phyloP scores from a whole-genome alignment of 2,888 invertebrate genomes.

The Maniola hyperantus region DNA sequence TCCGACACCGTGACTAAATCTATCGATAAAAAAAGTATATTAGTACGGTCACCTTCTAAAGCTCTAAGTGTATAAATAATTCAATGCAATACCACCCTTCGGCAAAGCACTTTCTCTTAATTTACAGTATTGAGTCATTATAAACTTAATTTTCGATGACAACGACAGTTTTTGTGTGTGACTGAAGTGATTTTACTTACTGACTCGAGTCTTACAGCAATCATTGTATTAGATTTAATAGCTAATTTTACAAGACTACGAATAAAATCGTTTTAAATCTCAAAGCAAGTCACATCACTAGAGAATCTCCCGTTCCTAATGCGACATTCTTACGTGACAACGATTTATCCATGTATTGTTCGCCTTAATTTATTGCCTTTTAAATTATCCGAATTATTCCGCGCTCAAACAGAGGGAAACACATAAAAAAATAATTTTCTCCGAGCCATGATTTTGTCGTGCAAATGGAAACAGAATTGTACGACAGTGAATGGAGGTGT shows the following conservation, averaged over 20 bases:
- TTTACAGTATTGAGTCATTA: no score
- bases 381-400: slow-evolving; percentile 68
- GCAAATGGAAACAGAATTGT: slow-evolving; percentile 34
- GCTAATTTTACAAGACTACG: neutral
- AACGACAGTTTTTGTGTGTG: no score
- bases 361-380: slow-evolving; percentile 72
- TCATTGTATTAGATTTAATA: neutral
- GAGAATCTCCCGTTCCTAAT: slow-evolving; percentile 54
- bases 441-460: slow-evolving; percentile 30
- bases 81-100: no score
- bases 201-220: no score
- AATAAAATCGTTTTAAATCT: neutral
- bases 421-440: slow-evolving; percentile 51
- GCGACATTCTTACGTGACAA: slow-evolving; percentile 81
- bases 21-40: neutral
- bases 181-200: no score
- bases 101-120: no score
- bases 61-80: no score
- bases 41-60: no score
- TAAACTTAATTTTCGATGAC: no score
- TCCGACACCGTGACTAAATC: neutral
- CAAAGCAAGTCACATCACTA: slow-evolving; percentile 14
- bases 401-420: slow-evolving; percentile 50
- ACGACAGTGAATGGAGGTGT: neutral
- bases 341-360: slow-evolving; percentile 81